Percentiles rank a stretch among this genome's conserved stretches.
Evolutionary conservation across 1,140 invertebrate genomes (phyloP).

Genomic region (Ceratitis capitata): DNA sequence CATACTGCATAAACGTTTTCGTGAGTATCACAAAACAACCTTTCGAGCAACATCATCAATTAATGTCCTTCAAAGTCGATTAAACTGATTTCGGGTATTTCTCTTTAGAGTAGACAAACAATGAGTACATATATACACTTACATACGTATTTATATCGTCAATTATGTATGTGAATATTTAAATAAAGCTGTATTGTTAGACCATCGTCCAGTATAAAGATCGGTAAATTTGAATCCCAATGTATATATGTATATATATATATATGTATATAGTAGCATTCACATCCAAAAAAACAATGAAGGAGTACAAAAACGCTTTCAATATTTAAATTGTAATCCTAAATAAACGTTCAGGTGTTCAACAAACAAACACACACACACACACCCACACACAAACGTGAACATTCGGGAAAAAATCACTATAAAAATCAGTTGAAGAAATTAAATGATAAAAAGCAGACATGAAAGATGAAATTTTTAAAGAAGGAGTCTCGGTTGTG

Average conservation of each 20-base stretch:
- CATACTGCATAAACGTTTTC: neutral
- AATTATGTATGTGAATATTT: neutral
- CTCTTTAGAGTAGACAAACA: neutral
- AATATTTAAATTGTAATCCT: conserved; percentile 28
- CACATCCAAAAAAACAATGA: neutral
- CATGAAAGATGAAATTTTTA: neutral
- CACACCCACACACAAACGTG: no score
- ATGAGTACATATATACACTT: neutral
- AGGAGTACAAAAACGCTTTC: neutral
- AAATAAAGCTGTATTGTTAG: no score
- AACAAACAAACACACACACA: neutral
- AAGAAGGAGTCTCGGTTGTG: neutral
- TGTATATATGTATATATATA: neutral
- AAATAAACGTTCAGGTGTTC: neutral
- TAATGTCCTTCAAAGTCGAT: conserved; percentile 13
- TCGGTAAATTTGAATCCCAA: no score
- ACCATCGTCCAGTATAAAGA: no score
- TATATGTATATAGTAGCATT: neutral
- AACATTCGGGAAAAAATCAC: no score
- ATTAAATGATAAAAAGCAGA: neutral
- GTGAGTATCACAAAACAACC: neutral
- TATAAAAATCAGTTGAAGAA: neutral
- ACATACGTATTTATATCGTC: neutral
- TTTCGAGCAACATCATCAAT: neutral
- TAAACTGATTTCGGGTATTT: conserved; percentile 6